Conservation (phyloP, 2,888 invertebrate genomes). For the Entomobrya multifasciata region DNA sequence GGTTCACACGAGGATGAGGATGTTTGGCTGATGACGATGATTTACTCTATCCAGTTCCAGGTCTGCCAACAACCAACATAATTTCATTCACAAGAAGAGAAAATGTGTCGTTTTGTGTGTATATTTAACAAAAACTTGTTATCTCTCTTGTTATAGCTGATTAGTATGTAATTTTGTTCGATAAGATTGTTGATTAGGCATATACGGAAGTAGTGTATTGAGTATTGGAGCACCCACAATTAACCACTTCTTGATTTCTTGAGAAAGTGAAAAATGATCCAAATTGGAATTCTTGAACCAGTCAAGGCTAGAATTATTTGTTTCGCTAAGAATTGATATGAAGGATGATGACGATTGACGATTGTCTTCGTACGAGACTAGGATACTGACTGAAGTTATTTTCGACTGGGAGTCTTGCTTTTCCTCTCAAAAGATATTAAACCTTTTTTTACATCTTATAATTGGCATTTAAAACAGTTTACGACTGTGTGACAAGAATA, state of each 20-base stretch:
- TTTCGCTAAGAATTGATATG: conserved; percentile 3
- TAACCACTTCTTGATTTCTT: neutral
- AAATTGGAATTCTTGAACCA: conserved; percentile 32
- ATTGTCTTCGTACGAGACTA: conserved; percentile 57
- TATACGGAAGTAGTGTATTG: neutral
- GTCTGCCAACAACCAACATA: neutral
- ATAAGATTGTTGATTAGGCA: conserved; percentile 42
- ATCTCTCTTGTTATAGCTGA: too few relatives aligned
- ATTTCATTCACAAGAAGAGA: conserved; percentile 26
- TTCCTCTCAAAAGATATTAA: conserved; percentile 33
- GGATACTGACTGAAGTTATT: conserved; percentile 65
- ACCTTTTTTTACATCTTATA: neutral
- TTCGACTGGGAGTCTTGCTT: conserved; percentile 47
- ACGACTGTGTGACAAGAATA: conserved; percentile 14
- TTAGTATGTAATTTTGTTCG: conserved; percentile 6
- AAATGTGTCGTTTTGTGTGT: neutral
- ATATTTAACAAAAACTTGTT: conserved; percentile 9
- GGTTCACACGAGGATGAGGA: conserved; percentile 14
- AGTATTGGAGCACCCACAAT: neutral
- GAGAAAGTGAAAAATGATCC: conserved; percentile 16
- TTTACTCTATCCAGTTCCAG: conserved; percentile 17
- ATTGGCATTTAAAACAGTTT: conserved; percentile 31
- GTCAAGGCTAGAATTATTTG: neutral
- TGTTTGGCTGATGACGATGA: neutral
- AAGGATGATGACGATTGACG: conserved; percentile 3